phyloP scores from a whole-genome alignment of 2,888 invertebrate species.

The Tanypteryx hageni region DNA sequence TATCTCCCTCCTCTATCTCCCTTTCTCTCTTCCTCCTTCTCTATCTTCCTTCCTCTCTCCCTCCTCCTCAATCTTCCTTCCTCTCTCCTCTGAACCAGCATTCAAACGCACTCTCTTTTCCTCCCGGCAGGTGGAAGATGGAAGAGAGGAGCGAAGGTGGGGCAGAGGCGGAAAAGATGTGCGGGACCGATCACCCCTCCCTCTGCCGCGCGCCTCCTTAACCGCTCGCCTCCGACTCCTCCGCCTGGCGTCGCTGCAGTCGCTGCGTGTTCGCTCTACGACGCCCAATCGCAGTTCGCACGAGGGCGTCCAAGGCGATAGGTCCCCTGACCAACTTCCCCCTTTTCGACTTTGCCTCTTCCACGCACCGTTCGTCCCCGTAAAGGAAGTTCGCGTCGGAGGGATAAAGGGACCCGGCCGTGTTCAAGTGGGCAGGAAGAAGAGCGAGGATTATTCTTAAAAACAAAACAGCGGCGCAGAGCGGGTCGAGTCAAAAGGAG shows the following conservation, averaged over 20 bases:
- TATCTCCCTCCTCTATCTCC: not conserved
- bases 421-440: not conserved
- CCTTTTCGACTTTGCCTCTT: not conserved
- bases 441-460: not conserved
- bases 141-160: not conserved
- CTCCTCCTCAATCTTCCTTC: not conserved
- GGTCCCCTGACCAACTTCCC: not conserved
- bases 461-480: not conserved
- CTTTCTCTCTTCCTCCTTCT: not conserved
- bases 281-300: conserved; percentile 39
- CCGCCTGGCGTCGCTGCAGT: conserved; percentile 54
- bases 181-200: conserved; percentile 20
- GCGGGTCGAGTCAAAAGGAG: not conserved
- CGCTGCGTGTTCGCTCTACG: conserved; percentile 18
- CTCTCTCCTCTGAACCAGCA: not conserved
- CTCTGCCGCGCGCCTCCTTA: not conserved
- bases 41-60: not conserved
- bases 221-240: conserved; percentile 16
- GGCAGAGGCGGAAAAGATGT: not conserved
- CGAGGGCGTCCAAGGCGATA: conserved; percentile 23
- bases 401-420: not conserved
- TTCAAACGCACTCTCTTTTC: not conserved
- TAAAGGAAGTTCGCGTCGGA: not conserved
- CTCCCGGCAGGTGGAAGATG: not conserved
- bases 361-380: not conserved